phyloP scores from a whole-genome alignment of 2,888 invertebrate genomes.

The Andrena flavipes region DNA sequence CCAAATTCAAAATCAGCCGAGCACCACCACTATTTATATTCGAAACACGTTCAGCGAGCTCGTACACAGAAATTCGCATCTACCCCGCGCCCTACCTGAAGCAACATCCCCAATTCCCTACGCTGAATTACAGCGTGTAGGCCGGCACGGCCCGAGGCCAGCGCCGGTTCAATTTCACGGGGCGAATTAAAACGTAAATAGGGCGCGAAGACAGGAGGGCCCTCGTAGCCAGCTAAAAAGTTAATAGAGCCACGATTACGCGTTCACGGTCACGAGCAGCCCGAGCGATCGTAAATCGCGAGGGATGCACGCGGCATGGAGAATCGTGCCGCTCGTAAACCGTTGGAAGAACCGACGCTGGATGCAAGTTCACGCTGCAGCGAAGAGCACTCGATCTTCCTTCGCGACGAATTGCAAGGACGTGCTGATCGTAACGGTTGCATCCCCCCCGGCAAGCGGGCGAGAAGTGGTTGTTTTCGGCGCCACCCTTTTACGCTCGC shows the following conservation, averaged over 20 bases:
- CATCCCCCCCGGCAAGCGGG: background rate
- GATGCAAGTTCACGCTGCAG: slow-evolving; percentile 15
- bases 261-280: slow-evolving; percentile 15
- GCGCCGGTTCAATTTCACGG: background rate
- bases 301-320: background rate
- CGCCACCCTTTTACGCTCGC: slow-evolving; percentile 33
- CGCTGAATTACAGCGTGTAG: no score
- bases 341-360: background rate
- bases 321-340: slow-evolving; percentile 31
- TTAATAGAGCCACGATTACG: background rate
- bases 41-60: no score
- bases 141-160: no score
- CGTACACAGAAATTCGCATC: no score
- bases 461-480: slow-evolving; percentile 38
- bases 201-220: background rate
- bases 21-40: no score
- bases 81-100: no score
- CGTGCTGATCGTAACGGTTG: slow-evolving; percentile 45
- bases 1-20: no score
- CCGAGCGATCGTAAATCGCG: slow-evolving; percentile 44
- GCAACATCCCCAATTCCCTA: no score
- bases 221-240: background rate
- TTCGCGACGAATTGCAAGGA: slow-evolving; percentile 14
- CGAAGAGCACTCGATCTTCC: background rate
- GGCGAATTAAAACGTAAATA: background rate